Evolutionary conservation across 1,140 invertebrate genomes (phyloP).

Genomic region (Diorhabda sublineata): DNA sequence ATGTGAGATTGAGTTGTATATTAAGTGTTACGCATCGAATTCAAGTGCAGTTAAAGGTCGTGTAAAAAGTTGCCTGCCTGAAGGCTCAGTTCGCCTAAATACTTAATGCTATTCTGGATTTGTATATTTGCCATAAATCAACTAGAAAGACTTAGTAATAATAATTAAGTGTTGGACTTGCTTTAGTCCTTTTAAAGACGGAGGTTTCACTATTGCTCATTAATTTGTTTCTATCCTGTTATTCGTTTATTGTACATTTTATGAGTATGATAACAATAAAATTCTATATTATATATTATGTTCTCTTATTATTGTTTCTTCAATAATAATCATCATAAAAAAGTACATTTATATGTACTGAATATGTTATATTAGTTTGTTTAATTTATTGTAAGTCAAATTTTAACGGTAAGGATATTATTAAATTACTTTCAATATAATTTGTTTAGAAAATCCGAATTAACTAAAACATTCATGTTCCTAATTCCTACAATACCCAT

Average conservation of each 20-base stretch:
- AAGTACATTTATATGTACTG: too few relatives aligned
- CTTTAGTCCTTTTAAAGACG: conserved; percentile 42
- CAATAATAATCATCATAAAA: not conserved
- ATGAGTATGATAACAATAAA: conserved; percentile 48
- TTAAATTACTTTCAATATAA: too few relatives aligned
- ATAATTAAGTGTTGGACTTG: conserved; percentile 43
- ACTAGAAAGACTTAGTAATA: conserved; percentile 42
- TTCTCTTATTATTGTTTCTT: conserved; percentile 26
- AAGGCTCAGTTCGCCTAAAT: conserved; percentile 35
- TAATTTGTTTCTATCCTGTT: conserved; percentile 49
- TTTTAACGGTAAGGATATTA: too few relatives aligned
- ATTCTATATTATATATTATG: conserved; percentile 48
- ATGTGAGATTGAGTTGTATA: conserved; percentile 41
- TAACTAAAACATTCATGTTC: too few relatives aligned
- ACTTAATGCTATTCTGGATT: conserved; percentile 42
- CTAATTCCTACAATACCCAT: too few relatives aligned
- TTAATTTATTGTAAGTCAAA: too few relatives aligned
- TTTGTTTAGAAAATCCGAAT: too few relatives aligned
- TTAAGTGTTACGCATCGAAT: conserved; percentile 42
- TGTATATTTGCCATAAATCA: conserved; percentile 49
- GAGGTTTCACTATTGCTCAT: conserved; percentile 49
- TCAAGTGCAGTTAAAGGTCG: conserved; percentile 44
- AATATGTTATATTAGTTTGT: too few relatives aligned
- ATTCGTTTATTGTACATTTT: conserved; percentile 50
- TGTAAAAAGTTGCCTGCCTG: conserved; percentile 40